Percentiles rank a stretch among this genome's conserved stretches.
Evolutionary conservation across 64 coral and sea anemone genomes (phyloP).

Genomic region (Porites australiensis): DNA sequence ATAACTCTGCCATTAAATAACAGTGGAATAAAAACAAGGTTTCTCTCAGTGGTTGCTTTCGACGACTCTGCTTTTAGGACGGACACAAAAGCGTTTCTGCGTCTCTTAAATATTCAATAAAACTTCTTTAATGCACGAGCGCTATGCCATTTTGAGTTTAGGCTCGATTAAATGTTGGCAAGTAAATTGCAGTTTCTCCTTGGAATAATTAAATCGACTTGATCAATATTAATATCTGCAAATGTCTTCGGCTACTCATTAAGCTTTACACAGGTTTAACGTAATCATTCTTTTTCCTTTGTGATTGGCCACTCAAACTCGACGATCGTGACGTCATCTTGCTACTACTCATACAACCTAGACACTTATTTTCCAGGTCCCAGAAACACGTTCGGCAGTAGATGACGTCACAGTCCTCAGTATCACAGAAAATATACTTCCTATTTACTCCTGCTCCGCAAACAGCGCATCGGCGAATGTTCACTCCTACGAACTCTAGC

Average conservation of each 20-base stretch:
- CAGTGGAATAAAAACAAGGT: too few relatives aligned
- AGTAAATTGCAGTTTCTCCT: background rate
- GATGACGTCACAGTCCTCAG: conserved; percentile 76
- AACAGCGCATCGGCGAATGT: conserved; percentile 75
- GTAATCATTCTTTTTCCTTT: conserved; percentile 61
- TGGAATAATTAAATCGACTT: background rate
- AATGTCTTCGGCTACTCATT: background rate
- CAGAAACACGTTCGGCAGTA: conserved; percentile 98
- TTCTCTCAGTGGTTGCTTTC: too few relatives aligned
- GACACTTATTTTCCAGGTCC: conserved; percentile 92
- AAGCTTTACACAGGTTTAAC: conserved; percentile 40
- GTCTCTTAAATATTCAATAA: too few relatives aligned
- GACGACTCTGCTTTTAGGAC: too few relatives aligned
- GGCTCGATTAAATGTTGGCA: background rate
- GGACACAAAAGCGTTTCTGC: too few relatives aligned
- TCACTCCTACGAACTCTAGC: conserved; percentile 62
- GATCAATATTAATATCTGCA: background rate
- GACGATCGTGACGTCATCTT: conserved; percentile 81
- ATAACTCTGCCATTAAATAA: too few relatives aligned
- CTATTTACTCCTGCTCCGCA: conserved; percentile 75
- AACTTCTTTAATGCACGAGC: too few relatives aligned
- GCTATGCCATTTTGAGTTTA: too few relatives aligned
- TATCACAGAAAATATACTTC: conserved; percentile 87
- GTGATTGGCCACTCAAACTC: conserved; percentile 48
- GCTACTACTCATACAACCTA: conserved; percentile 90